Base-by-base conservation (phyloP, 2,888 invertebrate genomes). In the Eupsilia transversa region DNA sequence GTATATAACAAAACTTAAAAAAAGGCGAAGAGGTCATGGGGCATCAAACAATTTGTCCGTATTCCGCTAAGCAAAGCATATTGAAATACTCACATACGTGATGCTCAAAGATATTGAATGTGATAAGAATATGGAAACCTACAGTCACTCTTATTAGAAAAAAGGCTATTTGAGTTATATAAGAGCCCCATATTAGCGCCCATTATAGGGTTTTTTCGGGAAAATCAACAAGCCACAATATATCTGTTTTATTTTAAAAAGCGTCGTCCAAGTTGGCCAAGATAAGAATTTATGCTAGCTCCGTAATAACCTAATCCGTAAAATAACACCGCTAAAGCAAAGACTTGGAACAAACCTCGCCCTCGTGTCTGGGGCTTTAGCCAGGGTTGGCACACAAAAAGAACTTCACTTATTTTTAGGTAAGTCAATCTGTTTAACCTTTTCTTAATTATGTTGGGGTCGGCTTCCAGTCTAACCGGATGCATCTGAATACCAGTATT, bases 281-380 rank as follows among this genome's bases (percentile, higher is more conserved):
- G 84, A 87, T 84, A 88, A 86, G 86, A 86, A 87, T 87, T 83
- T 82, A 88, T 86, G 86, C 80, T 72, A 61, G 77, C 79, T 79
- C 64, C 69, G 83, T 86, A 86, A 84, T 87, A 83, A 85, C 85
- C 77, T 88, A 87, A 89, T 89, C 89, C 84, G 78, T 87, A 89
- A 88, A 89, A 90, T 87, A 88, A 90, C 86, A 88, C 79, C 84
- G 74, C 79, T 84, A 88, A 87, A 90, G 90, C 84, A 89, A 91
- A 88, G 88, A 87, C 89, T 89, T 86, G 89, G 79, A 87, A 82
- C 87, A 88, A 86, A 86, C 86, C 85, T 81, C 83, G 83, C 77
- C 70, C 74, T 81, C 82, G 78, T 85, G 83, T 88, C 85, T 83
- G 82, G 77, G 80, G 82, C 82, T 87, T 84, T 84, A 83, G 65